Percentiles rank a stretch among this genome's conserved stretches.
Conservation (phyloP, 2,113 vertebrate genomes). For the Fukomys damarensis region DNA sequence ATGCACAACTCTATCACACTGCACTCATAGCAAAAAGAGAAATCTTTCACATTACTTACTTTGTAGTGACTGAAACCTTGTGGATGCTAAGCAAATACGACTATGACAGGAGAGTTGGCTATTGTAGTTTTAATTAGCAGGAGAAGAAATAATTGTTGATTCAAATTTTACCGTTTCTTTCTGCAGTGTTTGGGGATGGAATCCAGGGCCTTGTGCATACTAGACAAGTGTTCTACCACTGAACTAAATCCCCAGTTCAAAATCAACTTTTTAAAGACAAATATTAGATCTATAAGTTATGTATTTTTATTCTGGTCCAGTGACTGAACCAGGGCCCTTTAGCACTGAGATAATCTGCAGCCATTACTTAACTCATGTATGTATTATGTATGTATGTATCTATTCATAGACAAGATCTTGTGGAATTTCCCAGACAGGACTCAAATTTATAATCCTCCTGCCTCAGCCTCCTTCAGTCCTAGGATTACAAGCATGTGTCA, state of each 20-base stretch:
- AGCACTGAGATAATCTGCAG: not conserved
- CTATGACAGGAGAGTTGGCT: not conserved
- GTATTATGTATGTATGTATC: no score
- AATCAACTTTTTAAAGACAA: constrained; percentile 26
- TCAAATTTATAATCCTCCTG: not conserved
- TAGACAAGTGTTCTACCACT: not conserved
- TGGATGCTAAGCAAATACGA: not conserved
- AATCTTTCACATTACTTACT: not conserved
- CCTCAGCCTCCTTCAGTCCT: not conserved
- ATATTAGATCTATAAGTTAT: not conserved
- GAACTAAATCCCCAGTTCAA: not conserved
- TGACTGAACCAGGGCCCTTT: not conserved
- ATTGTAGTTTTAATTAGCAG: constrained; percentile 18
- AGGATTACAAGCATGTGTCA: not conserved
- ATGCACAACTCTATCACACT: not conserved
- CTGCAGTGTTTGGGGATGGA: not conserved
- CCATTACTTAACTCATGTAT: no score
- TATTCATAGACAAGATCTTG: not conserved
- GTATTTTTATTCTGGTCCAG: not conserved
- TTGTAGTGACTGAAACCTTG: constrained; percentile 15
- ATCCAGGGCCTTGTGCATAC: not conserved
- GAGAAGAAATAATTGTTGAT: not conserved
- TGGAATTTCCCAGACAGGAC: not conserved
- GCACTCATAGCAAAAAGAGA: not conserved
- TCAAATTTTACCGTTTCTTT: not conserved